A percentile compares a stretch with the other conserved stretches of the same genome.
Evolutionary conservation across 2,888 invertebrate species (phyloP).

Genomic region (Muschampia plurimacula): DNA sequence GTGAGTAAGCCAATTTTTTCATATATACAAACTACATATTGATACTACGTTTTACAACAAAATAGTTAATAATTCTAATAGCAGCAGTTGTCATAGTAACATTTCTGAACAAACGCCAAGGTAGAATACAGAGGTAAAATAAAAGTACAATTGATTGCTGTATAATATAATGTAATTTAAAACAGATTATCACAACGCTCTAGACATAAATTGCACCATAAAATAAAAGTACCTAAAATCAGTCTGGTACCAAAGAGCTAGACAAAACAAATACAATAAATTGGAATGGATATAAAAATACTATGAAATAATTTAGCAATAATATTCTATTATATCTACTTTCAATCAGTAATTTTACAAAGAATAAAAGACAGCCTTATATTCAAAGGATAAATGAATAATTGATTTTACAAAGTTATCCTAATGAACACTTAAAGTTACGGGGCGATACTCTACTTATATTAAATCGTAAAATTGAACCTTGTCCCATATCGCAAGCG

Average conservation of each 20-base stretch:
- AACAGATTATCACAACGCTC: slow-evolving; percentile 86
- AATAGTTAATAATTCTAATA: too few relatives aligned
- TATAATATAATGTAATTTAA: slow-evolving; percentile 83
- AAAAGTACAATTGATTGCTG: slow-evolving; percentile 51
- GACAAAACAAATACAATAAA: slow-evolving; percentile 69
- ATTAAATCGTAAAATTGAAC: slow-evolving; percentile 75
- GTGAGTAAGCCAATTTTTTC: too few relatives aligned
- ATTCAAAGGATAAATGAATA: slow-evolving; percentile 72
- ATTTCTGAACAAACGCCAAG: background rate
- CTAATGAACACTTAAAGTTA: slow-evolving; percentile 84
- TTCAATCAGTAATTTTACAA: slow-evolving; percentile 72
- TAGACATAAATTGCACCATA: slow-evolving; percentile 86
- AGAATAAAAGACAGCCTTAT: slow-evolving; percentile 78
- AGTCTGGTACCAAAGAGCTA: slow-evolving; percentile 84
- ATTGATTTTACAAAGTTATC: slow-evolving; percentile 74
- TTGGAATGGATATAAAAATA: slow-evolving; percentile 85
- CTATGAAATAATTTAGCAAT: slow-evolving; percentile 84
- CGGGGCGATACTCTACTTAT: slow-evolving; percentile 69
- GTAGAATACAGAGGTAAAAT: background rate
- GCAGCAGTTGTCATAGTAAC: too few relatives aligned
- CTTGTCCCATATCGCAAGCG: slow-evolving; percentile 58
- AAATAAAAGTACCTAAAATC: slow-evolving; percentile 85
- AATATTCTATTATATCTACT: slow-evolving; percentile 63
- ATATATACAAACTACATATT: too few relatives aligned
- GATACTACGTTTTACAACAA: too few relatives aligned